phyloP scores from a whole-genome alignment of 2,113 vertebrate genomes.

The Calyptomena viridis region DNA sequence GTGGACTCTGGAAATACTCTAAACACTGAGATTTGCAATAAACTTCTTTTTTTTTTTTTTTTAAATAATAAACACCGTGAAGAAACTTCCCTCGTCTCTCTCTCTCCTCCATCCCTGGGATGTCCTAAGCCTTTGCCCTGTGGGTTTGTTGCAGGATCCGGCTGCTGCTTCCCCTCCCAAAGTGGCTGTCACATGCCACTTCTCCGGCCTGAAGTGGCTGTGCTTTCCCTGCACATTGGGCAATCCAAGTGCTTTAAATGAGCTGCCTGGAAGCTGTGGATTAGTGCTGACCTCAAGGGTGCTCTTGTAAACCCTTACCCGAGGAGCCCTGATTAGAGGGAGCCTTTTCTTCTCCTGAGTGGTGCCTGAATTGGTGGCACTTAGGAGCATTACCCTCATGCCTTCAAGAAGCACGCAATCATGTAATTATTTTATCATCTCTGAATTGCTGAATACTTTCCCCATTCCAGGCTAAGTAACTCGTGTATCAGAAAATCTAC shows the following conservation, averaged over 20 bases:
- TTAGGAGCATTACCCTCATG: neutral
- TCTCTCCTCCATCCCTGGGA: neutral
- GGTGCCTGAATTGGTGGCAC: neutral
- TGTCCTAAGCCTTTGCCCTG: fast-evolving
- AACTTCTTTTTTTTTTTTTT: slow-evolving; percentile 38
- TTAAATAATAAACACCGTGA: neutral
- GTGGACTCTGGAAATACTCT: slow-evolving; percentile 73
- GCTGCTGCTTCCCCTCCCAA: fast-evolving
- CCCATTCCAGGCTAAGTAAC: neutral
- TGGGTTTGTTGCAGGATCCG: fast-evolving
- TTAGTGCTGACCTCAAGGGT: neutral
- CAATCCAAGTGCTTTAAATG: neutral
- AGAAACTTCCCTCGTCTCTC: neutral
- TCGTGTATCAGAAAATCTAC: neutral
- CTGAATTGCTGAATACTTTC: neutral
- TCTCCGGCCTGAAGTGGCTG: neutral
- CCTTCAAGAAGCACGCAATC: neutral
- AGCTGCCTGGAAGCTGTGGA: neutral
- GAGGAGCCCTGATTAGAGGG: neutral
- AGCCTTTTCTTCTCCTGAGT: neutral
- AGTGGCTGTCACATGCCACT: neutral
- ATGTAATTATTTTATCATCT: neutral
- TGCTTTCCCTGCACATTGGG: neutral
- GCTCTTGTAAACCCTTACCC: neutral
- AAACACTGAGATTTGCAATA: slow-evolving; percentile 77